phyloP scores from a whole-genome alignment of 2,113 vertebrate genomes.

The Seriola quinqueradiata region DNA sequence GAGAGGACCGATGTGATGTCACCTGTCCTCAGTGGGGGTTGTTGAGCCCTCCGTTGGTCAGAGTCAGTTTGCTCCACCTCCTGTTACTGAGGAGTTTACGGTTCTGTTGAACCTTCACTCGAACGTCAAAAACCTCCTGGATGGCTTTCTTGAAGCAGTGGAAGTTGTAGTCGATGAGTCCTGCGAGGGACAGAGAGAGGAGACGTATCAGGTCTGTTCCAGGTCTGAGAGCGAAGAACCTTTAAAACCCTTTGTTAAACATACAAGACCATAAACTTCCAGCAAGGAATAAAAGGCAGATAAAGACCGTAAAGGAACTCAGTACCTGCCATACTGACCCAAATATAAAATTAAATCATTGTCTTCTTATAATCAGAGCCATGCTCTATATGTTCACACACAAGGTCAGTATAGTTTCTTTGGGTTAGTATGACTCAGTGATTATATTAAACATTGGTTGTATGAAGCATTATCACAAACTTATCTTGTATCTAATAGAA shows the following conservation, averaged over 20 bases:
- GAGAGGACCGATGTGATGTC: neutral
- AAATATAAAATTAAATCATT: too few relatives aligned
- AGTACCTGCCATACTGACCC: too few relatives aligned
- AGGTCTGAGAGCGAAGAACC: neutral
- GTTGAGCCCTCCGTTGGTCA: conserved; percentile 85
- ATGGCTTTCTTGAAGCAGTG: conserved; percentile 97
- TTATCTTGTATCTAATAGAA: neutral
- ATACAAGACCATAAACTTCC: neutral
- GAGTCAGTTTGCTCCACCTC: conserved; percentile 87
- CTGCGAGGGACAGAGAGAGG: conserved; percentile 75
- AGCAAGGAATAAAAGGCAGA: neutral
- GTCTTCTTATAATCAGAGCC: too few relatives aligned
- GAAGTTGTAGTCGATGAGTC: conserved; percentile 98
- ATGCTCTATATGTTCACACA: too few relatives aligned
- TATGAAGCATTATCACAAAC: neutral
- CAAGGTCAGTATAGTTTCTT: too few relatives aligned
- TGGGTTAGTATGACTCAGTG: too few relatives aligned
- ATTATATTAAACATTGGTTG: neutral
- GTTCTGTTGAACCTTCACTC: conserved; percentile 91
- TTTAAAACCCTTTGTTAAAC: neutral
- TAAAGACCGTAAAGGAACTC: too few relatives aligned
- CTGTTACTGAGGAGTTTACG: conserved; percentile 90
- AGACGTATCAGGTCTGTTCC: neutral
- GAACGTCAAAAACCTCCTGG: conserved; percentile 96
- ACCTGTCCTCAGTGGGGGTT: conserved; percentile 63